Evolutionary conservation across 2,888 invertebrate species (phyloP), one percentile per base, ranked within the genome.

Genomic region (Hylaea fasciaria): DNA sequence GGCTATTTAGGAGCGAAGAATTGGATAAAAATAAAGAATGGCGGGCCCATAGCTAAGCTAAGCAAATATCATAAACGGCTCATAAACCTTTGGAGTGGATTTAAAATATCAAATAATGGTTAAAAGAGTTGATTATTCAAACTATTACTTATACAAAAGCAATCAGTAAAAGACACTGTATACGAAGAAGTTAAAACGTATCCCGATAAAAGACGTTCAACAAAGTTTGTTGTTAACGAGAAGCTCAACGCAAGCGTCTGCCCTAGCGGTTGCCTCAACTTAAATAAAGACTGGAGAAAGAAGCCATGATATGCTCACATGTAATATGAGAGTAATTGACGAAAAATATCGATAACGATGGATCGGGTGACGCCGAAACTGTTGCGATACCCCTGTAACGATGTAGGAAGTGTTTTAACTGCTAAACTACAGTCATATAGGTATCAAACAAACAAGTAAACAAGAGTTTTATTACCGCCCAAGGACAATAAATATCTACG

Each of bases 331-430:
- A 73, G 64, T 64, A 68, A 72, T 71, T 69, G 66, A 72, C 70
- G 69, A 76, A 74, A 71, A 73, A 76, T 74, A 76, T 78, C 77
- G 65, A 73, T 76, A 70, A 70, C 73, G 59, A 65, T 65, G 71
- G 80, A 80, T 81, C 74, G 68, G 57, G 70, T 83, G 63, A 71
- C 81, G 65, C 54, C 62, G 57, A 69, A 55, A 74, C 61, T 55
- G 44, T 71, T 65, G 16, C 58, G 68, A 67, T 70, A 68, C 66
- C 11, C 5, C 28, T 45, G 16, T 35, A n/a, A n/a, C n/a, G n/a
- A n/a, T 37, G 37, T 37, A 3, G 12, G 0, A 12, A 37, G 37
- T 37, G 37, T 37, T 37, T 12, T 12, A 37, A 37, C 12, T 12
- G n/a, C 37, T 8, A 32, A 4, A 9, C 7, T 32, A 32, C 9